phyloP scores from a whole-genome alignment of 2,797 vertebrate species.

The Cossypha polioptera region DNA sequence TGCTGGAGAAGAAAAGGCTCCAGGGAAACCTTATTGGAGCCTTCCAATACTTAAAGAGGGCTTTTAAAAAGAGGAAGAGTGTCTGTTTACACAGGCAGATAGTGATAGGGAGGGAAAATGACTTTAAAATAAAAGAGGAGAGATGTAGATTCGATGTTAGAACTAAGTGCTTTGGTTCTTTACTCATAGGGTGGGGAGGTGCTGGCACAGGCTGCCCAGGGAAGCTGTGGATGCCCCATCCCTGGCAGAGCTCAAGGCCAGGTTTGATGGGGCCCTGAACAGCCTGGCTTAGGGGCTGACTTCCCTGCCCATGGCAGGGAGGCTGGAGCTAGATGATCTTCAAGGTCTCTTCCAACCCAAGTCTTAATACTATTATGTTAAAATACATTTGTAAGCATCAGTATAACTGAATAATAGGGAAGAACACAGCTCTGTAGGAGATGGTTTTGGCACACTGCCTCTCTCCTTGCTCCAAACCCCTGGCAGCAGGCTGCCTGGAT shows the following conservation, averaged over 20 bases:
- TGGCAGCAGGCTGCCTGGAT: neutral
- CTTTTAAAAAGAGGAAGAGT: neutral
- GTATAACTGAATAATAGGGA: neutral
- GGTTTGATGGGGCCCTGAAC: neutral
- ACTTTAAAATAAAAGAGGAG: neutral
- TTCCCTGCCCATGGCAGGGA: neutral
- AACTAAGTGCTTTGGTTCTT: neutral
- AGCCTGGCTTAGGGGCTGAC: neutral
- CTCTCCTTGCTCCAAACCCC: neutral
- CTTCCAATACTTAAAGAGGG: neutral
- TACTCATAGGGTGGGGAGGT: fast-evolving
- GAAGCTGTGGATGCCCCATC: neutral
- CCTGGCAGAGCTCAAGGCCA: neutral
- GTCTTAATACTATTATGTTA: neutral
- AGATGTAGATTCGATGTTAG: neutral
- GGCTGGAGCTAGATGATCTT: neutral
- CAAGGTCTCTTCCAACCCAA: neutral
- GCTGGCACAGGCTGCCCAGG: neutral
- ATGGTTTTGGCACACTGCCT: neutral
- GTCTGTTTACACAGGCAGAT: neutral
- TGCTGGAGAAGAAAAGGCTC: neutral
- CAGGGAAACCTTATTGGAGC: neutral
- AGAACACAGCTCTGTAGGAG: neutral
- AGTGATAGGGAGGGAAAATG: neutral
- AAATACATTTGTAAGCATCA: neutral